Evolutionary conservation across 2,888 invertebrate genomes (phyloP), one percentile per base, ranked within the genome.

Genomic region (Rotaria sp.): DNA sequence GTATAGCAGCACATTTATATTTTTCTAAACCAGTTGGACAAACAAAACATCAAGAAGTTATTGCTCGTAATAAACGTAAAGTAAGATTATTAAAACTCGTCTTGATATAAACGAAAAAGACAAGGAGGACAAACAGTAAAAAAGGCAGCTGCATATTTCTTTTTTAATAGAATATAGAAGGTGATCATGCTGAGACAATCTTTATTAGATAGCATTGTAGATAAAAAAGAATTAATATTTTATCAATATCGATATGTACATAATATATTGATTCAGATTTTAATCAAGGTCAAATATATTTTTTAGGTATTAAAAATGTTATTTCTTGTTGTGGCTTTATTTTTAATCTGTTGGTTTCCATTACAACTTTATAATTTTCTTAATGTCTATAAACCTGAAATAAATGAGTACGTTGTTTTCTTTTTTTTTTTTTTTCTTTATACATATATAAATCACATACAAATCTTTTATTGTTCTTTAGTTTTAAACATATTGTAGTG

Each of bases 31-130:
- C 94, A 1, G 95, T 95, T 0, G 95, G 95, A 11, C 94, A 94
- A 89, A 94, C 94, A 89, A 94, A 94, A 90, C 93, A 93, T 26
- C 92, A 95, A 45, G 95, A 95, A 89, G 94, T 94, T 86, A 93
- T 95, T 87, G 93, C 94, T 91, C 94, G 93, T 89, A 95, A 95
- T 90, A 95, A 95, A 90, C 94, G 94, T 89, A 95, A 94, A 94
- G 95, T 95, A 91, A 90, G 91, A 86, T 24, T 21, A 85, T 45
- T 84, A 84, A 18, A 10, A 48, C 2, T 8, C 0, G 35, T 5
- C 38, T 50, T 38, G 24, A 24, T 2, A 24, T 13, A 24, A 30
- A 26, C 1, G n/a, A 24, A 2, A 38, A 24, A 8, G 57, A 55
- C 5, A 2, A 67, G 2, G 15, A 67, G 35, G 21, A 38, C 0